phyloP scores from a whole-genome alignment of 2,888 invertebrate species.

The Buathra laborator region DNA sequence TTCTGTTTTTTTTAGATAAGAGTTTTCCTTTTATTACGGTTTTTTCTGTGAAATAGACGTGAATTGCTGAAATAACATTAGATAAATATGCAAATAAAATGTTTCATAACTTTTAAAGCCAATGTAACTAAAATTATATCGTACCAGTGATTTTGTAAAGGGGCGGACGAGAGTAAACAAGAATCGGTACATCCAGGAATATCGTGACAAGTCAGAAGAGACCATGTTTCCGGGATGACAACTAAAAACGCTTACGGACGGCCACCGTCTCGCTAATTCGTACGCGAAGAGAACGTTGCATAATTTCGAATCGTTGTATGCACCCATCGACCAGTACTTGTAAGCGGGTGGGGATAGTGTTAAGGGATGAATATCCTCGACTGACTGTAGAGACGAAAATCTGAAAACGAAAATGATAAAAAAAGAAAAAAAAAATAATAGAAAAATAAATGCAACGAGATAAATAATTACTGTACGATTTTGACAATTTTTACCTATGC shows the following conservation, averaged over 20 bases:
- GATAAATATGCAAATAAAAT: no score
- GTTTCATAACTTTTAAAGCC: no score
- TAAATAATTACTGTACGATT: constrained; percentile 55
- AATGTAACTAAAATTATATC: constrained; percentile 12
- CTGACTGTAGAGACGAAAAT: constrained; percentile 78
- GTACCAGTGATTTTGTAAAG: constrained; percentile 97
- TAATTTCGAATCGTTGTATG: constrained; percentile 96
- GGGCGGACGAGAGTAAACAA: constrained; percentile 94
- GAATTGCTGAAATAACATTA: no score
- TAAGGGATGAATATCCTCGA: constrained; percentile 79
- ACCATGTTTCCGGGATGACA: constrained; percentile 98
- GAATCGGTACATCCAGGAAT: constrained; percentile 94
- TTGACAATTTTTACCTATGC: constrained; percentile 88
- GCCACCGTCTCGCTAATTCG: constrained; percentile 91
- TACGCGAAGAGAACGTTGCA: constrained; percentile 94
- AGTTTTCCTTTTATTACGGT: no score
- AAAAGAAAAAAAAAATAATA: not conserved
- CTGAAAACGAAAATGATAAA: constrained; percentile 67
- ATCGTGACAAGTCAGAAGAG: constrained; percentile 90
- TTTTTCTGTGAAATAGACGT: no score
- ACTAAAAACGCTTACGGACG: constrained; percentile 90
- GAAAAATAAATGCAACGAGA: constrained; percentile 69
- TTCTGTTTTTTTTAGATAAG: no score
- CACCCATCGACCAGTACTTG: constrained; percentile 92
- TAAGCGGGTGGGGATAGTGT: constrained; percentile 90